These are phyloP conservation scores for Physocephala rufipes DNA, from an alignment of 2,888 invertebrate genomes.

Conservation along the genomic window DNA sequence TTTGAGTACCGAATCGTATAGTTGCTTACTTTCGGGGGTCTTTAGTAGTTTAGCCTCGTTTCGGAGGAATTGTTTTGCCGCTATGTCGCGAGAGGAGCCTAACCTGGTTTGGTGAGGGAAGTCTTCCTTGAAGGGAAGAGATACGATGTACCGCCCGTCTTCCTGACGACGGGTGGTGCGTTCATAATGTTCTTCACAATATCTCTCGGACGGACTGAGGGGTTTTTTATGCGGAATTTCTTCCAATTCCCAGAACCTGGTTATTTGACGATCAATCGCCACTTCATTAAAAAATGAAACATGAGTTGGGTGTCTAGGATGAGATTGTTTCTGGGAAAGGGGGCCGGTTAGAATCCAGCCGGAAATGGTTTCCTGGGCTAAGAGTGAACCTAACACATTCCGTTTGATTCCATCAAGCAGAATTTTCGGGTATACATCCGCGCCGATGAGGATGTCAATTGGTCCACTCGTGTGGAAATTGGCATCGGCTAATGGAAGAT, in stretches of 20 bases:
- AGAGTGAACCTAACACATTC: neutral
- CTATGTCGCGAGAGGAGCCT: too few relatives aligned
- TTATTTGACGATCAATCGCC: neutral
- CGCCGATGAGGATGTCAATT: neutral
- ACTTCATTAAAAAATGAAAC: conserved; percentile 1
- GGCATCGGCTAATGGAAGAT: neutral
- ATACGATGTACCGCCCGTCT: conserved; percentile 25
- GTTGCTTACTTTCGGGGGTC: neutral
- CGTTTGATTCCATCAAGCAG: neutral
- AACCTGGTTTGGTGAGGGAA: too few relatives aligned
- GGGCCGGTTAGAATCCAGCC: neutral
- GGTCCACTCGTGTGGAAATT: neutral
- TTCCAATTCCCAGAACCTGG: neutral
- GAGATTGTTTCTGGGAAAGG: neutral
- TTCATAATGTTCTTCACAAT: conserved; percentile 11
- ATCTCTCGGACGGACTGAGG: neutral
- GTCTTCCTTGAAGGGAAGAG: conserved; percentile 19
- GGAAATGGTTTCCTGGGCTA: conserved; percentile 6
- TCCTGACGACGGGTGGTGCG: conserved; percentile 3
- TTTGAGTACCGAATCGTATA: too few relatives aligned
- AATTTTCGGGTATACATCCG: neutral
- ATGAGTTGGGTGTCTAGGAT: too few relatives aligned
- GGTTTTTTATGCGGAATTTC: neutral
- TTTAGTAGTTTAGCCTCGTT: neutral
- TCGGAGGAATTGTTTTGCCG: neutral